Conservation (phyloP, 2,113 vertebrate genomes). For the Climacteris rufus region DNA sequence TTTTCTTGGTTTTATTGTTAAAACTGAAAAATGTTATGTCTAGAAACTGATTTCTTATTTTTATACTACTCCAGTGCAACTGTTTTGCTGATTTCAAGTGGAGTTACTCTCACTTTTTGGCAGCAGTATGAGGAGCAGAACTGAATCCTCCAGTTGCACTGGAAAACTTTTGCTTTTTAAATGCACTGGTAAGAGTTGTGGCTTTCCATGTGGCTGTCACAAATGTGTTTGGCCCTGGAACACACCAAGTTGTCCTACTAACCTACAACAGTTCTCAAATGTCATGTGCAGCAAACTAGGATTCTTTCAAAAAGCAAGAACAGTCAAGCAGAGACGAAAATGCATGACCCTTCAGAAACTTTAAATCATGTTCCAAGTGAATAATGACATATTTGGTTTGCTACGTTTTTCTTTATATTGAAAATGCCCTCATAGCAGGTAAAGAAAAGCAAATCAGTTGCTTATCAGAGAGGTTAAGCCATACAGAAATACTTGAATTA, state of each 20-base stretch:
- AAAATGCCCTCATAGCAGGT: not conserved
- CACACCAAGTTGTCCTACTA: not conserved
- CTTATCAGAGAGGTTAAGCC: not conserved
- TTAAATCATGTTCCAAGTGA: not conserved
- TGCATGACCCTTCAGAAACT: not conserved
- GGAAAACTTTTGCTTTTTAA: not conserved
- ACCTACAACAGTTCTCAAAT: not conserved
- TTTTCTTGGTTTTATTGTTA: not conserved
- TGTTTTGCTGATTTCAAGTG: not conserved
- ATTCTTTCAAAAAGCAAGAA: not conserved
- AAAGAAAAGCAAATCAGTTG: not conserved
- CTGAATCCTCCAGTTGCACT: not conserved
- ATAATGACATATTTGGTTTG: not conserved
- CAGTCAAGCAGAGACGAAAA: not conserved
- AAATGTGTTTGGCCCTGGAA: not conserved
- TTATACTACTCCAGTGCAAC: not conserved
- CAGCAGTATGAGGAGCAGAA: not conserved
- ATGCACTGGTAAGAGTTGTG: not conserved
- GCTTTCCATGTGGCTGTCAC: not conserved
- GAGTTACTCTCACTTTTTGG: not conserved
- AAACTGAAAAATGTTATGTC: not conserved
- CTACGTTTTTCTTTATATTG: not conserved
- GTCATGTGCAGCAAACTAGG: not conserved
- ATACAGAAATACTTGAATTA: not conserved
- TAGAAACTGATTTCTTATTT: not conserved